A percentile compares a stretch with the other conserved stretches of the same genome.
These are phyloP conservation scores for Lemur catta DNA, from an alignment of 2,797 vertebrate species.

Conservation along the genomic window DNA sequence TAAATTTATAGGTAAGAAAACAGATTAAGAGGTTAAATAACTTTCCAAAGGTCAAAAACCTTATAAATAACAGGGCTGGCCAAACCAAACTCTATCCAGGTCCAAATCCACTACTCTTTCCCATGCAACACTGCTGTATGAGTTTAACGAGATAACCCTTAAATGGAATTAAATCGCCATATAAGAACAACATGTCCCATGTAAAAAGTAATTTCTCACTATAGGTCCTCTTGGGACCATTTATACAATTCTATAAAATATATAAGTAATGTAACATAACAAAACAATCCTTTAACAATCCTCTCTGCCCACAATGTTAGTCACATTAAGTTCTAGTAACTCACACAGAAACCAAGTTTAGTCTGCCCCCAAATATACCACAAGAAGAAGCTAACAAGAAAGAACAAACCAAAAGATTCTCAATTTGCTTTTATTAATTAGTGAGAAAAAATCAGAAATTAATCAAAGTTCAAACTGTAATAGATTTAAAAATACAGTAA, in stretches of 20 bases:
- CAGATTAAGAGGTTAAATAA: not conserved
- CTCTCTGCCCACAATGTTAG: not conserved
- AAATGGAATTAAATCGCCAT: conserved; percentile 3
- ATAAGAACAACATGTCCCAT: not conserved
- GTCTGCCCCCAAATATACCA: not conserved
- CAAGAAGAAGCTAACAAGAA: not conserved
- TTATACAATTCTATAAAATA: not conserved
- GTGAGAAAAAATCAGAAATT: not conserved
- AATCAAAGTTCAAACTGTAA: not conserved
- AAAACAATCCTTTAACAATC: not conserved
- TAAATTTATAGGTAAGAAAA: not conserved
- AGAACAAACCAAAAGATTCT: not conserved
- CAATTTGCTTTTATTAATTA: conserved; percentile 19
- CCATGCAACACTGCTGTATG: not conserved
- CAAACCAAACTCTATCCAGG: not conserved
- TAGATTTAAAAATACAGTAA: conserved; percentile 19
- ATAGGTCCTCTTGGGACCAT: not conserved
- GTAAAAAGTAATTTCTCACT: conserved; percentile 18
- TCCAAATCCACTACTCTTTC: not conserved
- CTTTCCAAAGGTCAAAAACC: not conserved
- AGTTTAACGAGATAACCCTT: not conserved
- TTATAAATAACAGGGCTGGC: not conserved
- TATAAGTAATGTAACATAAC: not conserved
- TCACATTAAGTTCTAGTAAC: not conserved
- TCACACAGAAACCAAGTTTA: not conserved